Percentiles rank a stretch among this genome's conserved stretches.
These are phyloP conservation scores for Troides oblongomaculatus DNA, from an alignment of 2,888 invertebrate species.

Conservation along the genomic window DNA sequence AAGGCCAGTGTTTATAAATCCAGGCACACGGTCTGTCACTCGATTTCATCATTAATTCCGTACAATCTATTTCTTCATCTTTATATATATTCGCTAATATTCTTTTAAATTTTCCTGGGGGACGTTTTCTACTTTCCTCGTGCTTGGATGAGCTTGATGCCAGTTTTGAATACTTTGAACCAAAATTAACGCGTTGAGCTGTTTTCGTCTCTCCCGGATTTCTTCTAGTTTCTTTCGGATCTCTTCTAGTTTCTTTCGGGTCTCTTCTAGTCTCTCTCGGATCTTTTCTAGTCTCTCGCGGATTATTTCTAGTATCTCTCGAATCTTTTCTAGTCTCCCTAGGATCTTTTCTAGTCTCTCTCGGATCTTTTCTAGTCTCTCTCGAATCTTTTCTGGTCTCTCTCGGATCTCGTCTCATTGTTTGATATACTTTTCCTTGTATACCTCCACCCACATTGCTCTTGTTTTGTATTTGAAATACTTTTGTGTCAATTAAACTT, in stretches of 20 bases:
- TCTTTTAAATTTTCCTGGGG: neutral
- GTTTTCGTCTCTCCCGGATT: neutral
- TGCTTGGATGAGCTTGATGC: neutral
- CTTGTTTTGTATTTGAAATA: neutral
- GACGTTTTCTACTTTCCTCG: neutral
- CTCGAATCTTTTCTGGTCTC: no score
- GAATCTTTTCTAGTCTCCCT: no score
- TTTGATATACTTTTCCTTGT: neutral
- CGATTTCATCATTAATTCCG: slow-evolving; percentile 1
- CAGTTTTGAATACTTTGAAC: neutral
- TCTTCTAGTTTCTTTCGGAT: no score
- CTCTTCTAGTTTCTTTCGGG: no score
- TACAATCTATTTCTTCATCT: slow-evolving; percentile 1
- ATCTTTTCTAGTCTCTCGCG: no score
- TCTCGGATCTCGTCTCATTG: no score
- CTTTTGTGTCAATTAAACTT: neutral
- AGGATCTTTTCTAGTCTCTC: no score
- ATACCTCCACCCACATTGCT: neutral
- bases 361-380: no score
- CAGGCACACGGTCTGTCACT: slow-evolving; percentile 35
- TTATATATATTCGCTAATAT: neutral
- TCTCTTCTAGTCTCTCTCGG: no score
- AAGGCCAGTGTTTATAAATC: slow-evolving; percentile 37
- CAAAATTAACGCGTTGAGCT: neutral
- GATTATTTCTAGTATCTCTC: no score